Conservation (phyloP, 2,888 invertebrate genomes). For the Ichneumoninae sp. region DNA sequence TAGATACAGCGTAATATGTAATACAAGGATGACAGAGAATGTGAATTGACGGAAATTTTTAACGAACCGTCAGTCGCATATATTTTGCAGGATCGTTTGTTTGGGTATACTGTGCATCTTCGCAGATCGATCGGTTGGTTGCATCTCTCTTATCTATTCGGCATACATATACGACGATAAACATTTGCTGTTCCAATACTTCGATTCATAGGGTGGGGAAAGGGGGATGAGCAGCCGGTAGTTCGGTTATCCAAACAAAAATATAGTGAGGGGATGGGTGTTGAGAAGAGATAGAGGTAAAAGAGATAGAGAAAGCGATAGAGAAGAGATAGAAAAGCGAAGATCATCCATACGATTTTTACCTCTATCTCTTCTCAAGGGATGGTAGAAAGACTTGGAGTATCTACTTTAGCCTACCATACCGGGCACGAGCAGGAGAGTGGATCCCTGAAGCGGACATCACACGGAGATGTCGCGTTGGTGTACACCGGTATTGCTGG, state of each 20-base stretch:
- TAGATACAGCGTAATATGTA: background rate
- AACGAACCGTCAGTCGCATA: background rate
- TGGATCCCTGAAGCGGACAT: conserved; percentile 45
- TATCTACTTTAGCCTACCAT: conserved; percentile 57
- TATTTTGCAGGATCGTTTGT: background rate
- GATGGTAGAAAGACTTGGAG: conserved; percentile 40
- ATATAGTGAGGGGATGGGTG: conserved; percentile 33
- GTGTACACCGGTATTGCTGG: conserved; percentile 50
- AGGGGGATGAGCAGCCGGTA: conserved; percentile 35
- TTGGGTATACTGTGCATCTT: background rate
- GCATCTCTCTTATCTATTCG: background rate
- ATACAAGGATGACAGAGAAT: background rate
- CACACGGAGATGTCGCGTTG: conserved; percentile 28
- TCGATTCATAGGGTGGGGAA: conserved; percentile 16
- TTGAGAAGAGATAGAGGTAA: conserved; percentile 20
- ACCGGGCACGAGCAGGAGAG: conserved; percentile 44
- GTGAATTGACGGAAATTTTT: background rate
- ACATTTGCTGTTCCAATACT: conserved; percentile 50
- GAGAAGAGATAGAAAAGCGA: no score
- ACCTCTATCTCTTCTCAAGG: background rate
- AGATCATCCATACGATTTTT: no score
- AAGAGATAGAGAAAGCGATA: no score
- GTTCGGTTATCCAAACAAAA: conserved; percentile 55
- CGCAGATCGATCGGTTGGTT: background rate
- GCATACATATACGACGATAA: conserved; percentile 30